phyloP scores from a whole-genome alignment of 2,797 vertebrate genomes.

The Chloroceryle inda region DNA sequence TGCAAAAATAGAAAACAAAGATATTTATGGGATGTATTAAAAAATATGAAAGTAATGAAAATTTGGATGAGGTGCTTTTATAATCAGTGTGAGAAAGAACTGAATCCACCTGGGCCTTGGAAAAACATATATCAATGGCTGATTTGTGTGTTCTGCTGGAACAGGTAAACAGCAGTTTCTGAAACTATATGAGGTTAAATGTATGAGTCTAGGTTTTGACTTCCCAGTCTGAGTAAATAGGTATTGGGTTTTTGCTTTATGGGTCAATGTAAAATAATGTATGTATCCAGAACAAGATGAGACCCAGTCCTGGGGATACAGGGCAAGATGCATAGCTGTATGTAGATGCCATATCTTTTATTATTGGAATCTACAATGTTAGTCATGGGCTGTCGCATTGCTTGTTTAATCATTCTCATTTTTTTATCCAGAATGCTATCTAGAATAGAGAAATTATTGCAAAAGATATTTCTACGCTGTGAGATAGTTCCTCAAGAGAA shows the following conservation, averaged over 20 bases:
- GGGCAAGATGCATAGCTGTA: background rate
- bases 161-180: background rate
- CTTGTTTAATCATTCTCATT: background rate
- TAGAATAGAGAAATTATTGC: background rate
- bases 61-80: background rate
- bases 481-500: background rate
- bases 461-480: background rate
- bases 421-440: background rate
- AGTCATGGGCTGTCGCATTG: background rate
- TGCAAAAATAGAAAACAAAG: background rate
- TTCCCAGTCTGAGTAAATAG: background rate
- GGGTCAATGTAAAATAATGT: background rate
- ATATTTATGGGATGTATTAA: background rate
- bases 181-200: background rate
- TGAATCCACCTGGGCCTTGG: background rate
- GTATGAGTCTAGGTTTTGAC: background rate
- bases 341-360: background rate
- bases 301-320: background rate
- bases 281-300: background rate
- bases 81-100: background rate
- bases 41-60: background rate
- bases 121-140: background rate
- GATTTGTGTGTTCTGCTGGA: background rate
- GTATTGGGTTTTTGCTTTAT: accelerated
- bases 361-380: background rate